Conservation (phyloP, 2,797 vertebrate genomes). For the Carcharodon carcharias region DNA sequence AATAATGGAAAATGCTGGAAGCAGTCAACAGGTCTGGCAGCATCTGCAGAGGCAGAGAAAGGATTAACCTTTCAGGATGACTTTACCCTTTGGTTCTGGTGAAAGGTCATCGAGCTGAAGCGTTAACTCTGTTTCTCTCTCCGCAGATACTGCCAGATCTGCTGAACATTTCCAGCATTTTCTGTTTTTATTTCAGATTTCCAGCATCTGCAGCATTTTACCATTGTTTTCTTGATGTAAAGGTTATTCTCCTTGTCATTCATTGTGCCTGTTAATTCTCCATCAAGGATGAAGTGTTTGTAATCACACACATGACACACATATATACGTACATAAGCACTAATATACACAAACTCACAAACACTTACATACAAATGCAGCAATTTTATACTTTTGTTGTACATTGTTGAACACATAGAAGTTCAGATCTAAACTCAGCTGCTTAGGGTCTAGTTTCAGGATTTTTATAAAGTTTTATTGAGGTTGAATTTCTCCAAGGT, state of each 20-base stretch:
- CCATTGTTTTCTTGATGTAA: neutral
- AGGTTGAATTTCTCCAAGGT: neutral
- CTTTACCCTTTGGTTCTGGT: neutral
- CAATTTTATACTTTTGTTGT: neutral
- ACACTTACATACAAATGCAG: neutral
- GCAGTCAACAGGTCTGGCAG: neutral
- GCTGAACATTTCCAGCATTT: neutral
- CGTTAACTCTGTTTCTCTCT: neutral
- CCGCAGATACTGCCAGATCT: neutral
- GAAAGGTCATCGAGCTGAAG: neutral
- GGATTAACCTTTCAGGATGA: neutral
- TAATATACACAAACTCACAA: neutral
- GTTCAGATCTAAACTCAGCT: neutral
- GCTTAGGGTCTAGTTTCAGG: neutral
- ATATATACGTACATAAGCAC: neutral
- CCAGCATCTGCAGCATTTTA: neutral
- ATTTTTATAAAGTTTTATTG: too few species aligned
- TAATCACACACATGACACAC: too few species aligned
- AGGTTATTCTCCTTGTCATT: neutral
- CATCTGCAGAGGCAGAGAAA: neutral
- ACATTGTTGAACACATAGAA: neutral
- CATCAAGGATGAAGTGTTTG: neutral
- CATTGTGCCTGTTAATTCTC: neutral
- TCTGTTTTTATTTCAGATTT: neutral
- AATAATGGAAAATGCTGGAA: neutral